Evolutionary conservation across 2,113 vertebrate species (phyloP).

Genomic region (Antennarius striatus): DNA sequence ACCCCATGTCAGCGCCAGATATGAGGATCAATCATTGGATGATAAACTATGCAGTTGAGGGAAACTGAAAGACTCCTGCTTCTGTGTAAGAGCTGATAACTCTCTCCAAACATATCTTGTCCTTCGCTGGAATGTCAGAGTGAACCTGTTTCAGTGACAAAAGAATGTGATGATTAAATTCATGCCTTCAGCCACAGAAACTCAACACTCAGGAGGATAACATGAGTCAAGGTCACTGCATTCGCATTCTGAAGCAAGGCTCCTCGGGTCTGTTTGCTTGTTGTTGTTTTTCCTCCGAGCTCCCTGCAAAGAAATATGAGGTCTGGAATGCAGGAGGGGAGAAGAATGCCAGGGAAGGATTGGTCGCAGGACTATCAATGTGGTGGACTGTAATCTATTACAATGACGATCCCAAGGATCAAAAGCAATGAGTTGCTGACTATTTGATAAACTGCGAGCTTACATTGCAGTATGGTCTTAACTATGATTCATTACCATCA

Average conservation of each 20-base stretch:
- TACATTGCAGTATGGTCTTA: slow-evolving; percentile 77
- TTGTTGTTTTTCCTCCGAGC: slow-evolving; percentile 29
- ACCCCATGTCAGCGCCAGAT: slow-evolving; percentile 24
- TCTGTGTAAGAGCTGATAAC: slow-evolving; percentile 61
- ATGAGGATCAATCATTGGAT: slow-evolving; percentile 46
- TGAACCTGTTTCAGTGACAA: slow-evolving; percentile 52
- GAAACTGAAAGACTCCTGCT: slow-evolving; percentile 49
- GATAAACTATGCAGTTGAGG: slow-evolving; percentile 34
- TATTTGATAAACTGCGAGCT: slow-evolving; percentile 79
- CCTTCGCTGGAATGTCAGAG: slow-evolving; percentile 67
- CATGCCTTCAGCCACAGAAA: slow-evolving; percentile 65
- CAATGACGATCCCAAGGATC: slow-evolving; percentile 71
- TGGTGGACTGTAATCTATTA: slow-evolving; percentile 67
- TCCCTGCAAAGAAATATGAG: slow-evolving; percentile 35
- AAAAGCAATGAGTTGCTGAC: slow-evolving; percentile 77
- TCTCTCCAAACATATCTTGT: slow-evolving; percentile 53
- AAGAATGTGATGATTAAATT: slow-evolving; percentile 71
- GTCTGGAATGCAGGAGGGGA: slow-evolving; percentile 9
- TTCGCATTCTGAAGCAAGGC: slow-evolving; percentile 46
- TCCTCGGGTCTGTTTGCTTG: slow-evolving; percentile 42
- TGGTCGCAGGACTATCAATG: slow-evolving; percentile 46
- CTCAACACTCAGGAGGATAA: slow-evolving; percentile 44
- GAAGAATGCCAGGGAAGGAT: slow-evolving; percentile 22
- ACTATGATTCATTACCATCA: slow-evolving; percentile 83
- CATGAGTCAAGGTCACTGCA: slow-evolving; percentile 64